These are phyloP conservation scores for Frankliniella intonsa DNA, from an alignment of 2,888 invertebrate genomes.

Conservation along the genomic window DNA sequence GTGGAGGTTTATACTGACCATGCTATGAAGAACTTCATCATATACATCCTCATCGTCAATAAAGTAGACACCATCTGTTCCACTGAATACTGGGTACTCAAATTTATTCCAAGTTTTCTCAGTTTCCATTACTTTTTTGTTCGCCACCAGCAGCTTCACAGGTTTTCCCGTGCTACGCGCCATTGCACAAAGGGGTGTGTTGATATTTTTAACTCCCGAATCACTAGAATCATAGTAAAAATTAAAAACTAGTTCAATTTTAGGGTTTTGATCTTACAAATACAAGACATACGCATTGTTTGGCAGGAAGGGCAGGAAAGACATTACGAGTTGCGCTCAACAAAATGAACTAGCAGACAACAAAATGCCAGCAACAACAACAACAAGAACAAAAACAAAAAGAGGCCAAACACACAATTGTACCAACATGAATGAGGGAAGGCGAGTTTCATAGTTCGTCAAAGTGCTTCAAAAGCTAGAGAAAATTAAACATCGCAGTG, in stretches of 20 bases:
- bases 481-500: too few relatives aligned
- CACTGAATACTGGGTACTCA: background rate
- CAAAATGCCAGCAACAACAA: background rate
- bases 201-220: background rate
- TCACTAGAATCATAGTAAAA: background rate
- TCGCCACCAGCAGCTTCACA: background rate
- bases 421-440: background rate
- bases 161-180: background rate
- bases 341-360: background rate
- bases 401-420: background rate
- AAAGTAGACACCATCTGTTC: background rate
- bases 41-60: background rate
- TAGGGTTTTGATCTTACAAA: too few relatives aligned
- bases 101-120: background rate
- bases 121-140: background rate
- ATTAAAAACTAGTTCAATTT: background rate
- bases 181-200: background rate
- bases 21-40: background rate
- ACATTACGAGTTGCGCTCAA: background rate
- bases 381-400: slow-evolving; percentile 4
- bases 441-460: too few relatives aligned
- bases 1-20: background rate
- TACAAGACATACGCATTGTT: too few relatives aligned
- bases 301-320: background rate
- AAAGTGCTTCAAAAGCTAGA: too few relatives aligned